Base-by-base conservation (phyloP, 2,113 vertebrate species). In the Argyrosomus japonicus region DNA sequence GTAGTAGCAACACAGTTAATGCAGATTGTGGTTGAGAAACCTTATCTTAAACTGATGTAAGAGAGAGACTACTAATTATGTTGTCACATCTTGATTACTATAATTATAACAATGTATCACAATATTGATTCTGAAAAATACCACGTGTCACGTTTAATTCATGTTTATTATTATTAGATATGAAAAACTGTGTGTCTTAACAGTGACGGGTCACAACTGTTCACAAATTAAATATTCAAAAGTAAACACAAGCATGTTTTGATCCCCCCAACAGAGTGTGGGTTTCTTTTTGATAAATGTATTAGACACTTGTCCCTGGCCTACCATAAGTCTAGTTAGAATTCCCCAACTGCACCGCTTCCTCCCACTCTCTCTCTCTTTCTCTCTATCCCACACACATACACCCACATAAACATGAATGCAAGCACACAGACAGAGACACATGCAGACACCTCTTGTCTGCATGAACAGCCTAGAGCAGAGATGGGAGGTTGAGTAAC, bases 401-500 rank as follows among this genome's bases (percentile, higher is more conserved):
- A 43, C 15, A 68, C 19, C 40, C 72, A 62, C 79, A 88, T n/a
- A 74, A 15, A 75, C 54, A 85, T 3, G 1, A 67, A 74, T 57
- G 23, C 23, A 50, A 51, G 29, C 48, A 62, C 75, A 69, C 54
- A 43, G 1, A 83, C 45, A 27, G 23, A 54, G 2, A 83, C 73
- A 85, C 65, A 79, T 57, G 50, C 75, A 81, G 15, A 90, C 75
- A 90, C 81, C 29, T 51, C 85, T 87, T 79, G 53, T 82, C 80
- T 91, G 76, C 63, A 90, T 91, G 86, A 93, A 90, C 70, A 87
- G 84, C 14, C 12, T 74, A 68, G 47, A 84, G 78, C 68, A 4
- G 76, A 86, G 90, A 85, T 81, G 72, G 86, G 81, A 88, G 79
- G 86, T 86, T 90, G 88, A 89, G 77, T 75, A 92, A 93, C 90